Base-by-base conservation (phyloP, 2,888 invertebrate species). In the Parnassius apollo region DNA sequence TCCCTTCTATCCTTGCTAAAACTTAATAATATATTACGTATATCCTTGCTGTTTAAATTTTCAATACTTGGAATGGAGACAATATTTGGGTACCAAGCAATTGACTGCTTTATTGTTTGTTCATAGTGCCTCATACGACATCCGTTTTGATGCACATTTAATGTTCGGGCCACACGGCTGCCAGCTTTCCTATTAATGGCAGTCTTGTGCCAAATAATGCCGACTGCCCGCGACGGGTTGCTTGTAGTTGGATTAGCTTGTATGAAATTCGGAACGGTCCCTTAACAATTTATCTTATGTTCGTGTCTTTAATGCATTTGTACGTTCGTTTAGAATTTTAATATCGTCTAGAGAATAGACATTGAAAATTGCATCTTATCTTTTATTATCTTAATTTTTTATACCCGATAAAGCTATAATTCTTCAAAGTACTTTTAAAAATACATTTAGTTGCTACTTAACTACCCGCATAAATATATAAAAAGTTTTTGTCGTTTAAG, bases 81-180 rank as follows among this genome's bases (percentile, higher is more conserved):
- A 64, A 71, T 69, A 69, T 71, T 71, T 64, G 66, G 70, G 66
- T 69, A 70, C 67, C 69, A 69, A 70, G 69, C 82, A 75, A 78
- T 82, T 72, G 72, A 76, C 81, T 78, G 79, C 82, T 88, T 87
- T 87, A 88, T 88, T 87, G 84, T 88, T 75, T 77, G 81, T 87
- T 87, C 85, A 85, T 88, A 88, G 87, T 82, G 82, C 81, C 78
- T 77, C 79, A 76, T 84, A 86, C 81, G 86, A 87, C 88, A 85
- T 88, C 88, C 86, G 88, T 82, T 86, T 82, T 81, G 86, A 86
- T 83, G 87, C 75, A 59, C 82, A 82, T 86, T 85, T 87, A 88
- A 87, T 86, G 88, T 83, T 76, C 73, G 75, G 77, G 75, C 65
- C 72, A 77, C 82, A 78, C 71, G 72, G 78, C 77, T 88, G 89